phyloP scores from a whole-genome alignment of 2,888 invertebrate genomes.

The Dolomedes plantarius region DNA sequence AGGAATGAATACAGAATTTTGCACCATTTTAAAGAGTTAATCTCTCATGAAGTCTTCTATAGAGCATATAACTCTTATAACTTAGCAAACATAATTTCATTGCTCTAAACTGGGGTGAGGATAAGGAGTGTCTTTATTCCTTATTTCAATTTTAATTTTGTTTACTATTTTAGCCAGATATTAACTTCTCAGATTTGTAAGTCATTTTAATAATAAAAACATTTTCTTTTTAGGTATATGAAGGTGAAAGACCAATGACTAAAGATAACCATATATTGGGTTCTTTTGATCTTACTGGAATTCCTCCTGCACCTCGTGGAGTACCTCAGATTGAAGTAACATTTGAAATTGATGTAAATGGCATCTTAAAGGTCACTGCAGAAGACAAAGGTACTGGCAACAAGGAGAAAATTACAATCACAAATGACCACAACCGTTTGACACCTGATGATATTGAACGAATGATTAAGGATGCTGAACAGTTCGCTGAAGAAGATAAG shows the following conservation, averaged over 20 bases:
- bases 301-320: slow-evolving; percentile 94
- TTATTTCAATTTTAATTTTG: too few relatives aligned
- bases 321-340: slow-evolving; percentile 96
- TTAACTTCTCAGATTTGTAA: too few relatives aligned
- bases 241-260: slow-evolving; percentile 99
- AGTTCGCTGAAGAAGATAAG: slow-evolving; percentile 99
- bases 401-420: slow-evolving; percentile 98
- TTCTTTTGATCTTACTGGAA: slow-evolving; percentile 97
- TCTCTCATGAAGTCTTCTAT: too few relatives aligned
- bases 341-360: slow-evolving; percentile 95
- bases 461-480: slow-evolving; percentile 99
- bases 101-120: too few relatives aligned
- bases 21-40: too few relatives aligned
- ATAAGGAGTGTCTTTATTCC: too few relatives aligned
- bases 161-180: too few relatives aligned
- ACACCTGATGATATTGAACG: slow-evolving; percentile 99
- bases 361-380: slow-evolving; percentile 90
- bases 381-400: slow-evolving; percentile 99
- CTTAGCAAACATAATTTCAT: too few relatives aligned
- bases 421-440: slow-evolving; percentile 97
- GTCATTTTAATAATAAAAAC: too few relatives aligned
- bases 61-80: too few relatives aligned
- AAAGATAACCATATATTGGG: slow-evolving; percentile 99
- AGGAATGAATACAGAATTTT: too few relatives aligned
- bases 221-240: slow-evolving; percentile 88